Evolutionary conservation across 2,797 vertebrate genomes (phyloP).

Genomic region (Phrynocephalus vlangalii): DNA sequence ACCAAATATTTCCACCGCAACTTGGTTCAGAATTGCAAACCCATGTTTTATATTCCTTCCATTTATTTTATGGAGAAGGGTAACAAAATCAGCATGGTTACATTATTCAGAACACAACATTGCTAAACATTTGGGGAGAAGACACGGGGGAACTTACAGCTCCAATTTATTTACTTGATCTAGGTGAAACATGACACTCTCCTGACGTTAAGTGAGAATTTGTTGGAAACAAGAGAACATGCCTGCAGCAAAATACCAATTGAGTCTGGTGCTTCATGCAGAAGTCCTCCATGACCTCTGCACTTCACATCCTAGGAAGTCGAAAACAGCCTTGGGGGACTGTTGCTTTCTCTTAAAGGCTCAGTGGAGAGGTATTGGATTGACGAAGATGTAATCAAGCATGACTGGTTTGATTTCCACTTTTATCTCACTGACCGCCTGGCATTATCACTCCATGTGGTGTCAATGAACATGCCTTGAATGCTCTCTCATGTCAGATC

Average conservation of each 20-base stretch:
- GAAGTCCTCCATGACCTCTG: background rate
- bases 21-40: background rate
- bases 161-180: no score
- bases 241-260: background rate
- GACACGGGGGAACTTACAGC: background rate
- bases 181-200: background rate
- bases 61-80: background rate
- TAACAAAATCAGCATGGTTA: background rate
- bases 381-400: slow-evolving; percentile 22
- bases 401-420: slow-evolving; percentile 25
- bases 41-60: background rate
- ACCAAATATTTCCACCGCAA: background rate
- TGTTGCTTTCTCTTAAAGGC: slow-evolving; percentile 39
- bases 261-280: slow-evolving; percentile 5
- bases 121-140: background rate
- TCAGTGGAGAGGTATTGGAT: slow-evolving; percentile 20
- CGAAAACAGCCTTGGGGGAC: slow-evolving; percentile 18
- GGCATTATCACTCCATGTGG: slow-evolving; percentile 30
- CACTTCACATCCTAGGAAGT: background rate
- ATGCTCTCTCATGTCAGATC: slow-evolving; percentile 11
- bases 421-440: slow-evolving; percentile 48
- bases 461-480: slow-evolving; percentile 22
- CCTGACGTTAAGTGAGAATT: background rate
- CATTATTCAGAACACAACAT: background rate
- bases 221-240: slow-evolving; percentile 19